Conservation (phyloP, 2,113 vertebrate genomes). For the Carettochelys insculpta region DNA sequence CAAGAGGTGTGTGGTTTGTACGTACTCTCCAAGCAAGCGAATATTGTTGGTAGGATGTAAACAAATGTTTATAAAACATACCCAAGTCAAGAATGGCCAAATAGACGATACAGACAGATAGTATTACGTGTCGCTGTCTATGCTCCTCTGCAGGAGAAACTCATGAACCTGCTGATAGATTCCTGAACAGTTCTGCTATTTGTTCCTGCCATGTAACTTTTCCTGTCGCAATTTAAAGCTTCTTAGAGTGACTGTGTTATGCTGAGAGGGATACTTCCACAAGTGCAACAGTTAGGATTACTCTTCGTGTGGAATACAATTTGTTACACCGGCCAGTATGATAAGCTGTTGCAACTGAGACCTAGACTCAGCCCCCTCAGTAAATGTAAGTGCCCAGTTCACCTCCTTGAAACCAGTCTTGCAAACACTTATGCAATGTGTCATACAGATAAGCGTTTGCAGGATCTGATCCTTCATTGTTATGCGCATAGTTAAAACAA, state of each 20-base stretch:
- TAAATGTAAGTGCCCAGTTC: background rate
- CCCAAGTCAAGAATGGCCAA: background rate
- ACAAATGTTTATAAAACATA: rapidly evolving
- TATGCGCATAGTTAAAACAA: background rate
- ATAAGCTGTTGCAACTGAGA: rapidly evolving
- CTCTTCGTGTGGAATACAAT: background rate
- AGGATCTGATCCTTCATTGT: background rate
- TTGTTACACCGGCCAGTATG: rapidly evolving
- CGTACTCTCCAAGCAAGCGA: rapidly evolving
- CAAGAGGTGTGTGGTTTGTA: no score
- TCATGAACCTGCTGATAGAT: background rate
- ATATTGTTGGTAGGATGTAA: rapidly evolving
- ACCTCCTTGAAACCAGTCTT: background rate
- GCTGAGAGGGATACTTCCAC: background rate
- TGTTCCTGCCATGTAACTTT: background rate
- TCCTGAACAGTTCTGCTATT: background rate
- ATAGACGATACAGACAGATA: rapidly evolving
- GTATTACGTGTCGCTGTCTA: rapidly evolving
- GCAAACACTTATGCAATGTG: background rate
- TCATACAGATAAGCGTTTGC: background rate
- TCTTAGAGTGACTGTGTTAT: background rate
- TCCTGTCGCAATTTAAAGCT: background rate
- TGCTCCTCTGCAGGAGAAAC: background rate
- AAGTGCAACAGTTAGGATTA: background rate
- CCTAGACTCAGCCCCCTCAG: rapidly evolving